Evolutionary conservation across 2,888 invertebrate species (phyloP).

Genomic region (Phrixothrix hirtus): DNA sequence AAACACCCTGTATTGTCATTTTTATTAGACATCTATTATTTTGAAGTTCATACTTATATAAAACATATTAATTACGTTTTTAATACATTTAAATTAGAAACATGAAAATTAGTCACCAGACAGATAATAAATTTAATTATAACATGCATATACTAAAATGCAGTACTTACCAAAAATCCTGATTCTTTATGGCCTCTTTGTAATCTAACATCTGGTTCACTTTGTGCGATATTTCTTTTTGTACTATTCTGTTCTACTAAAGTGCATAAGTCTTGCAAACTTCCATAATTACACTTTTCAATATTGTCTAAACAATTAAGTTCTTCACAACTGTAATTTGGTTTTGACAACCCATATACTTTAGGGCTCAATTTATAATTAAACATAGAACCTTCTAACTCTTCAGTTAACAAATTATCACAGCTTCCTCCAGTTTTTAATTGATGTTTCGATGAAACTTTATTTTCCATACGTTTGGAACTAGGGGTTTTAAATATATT

Average conservation of each 20-base stretch:
- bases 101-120: too few species aligned
- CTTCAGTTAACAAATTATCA: constrained; percentile 45
- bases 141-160: too few species aligned
- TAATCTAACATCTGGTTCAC: constrained; percentile 68
- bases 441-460: constrained; percentile 40
- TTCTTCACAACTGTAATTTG: constrained; percentile 52
- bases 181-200: constrained; percentile 31
- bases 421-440: constrained; percentile 48
- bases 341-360: constrained; percentile 62
- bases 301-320: constrained; percentile 45
- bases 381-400: constrained; percentile 47
- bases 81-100: too few species aligned
- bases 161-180: constrained; percentile 31
- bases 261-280: constrained; percentile 65
- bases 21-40: too few species aligned
- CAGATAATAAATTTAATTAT: background rate
- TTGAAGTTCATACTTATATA: too few species aligned
- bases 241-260: constrained; percentile 26
- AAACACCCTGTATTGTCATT: too few species aligned
- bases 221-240: constrained; percentile 57
- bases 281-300: constrained; percentile 61
- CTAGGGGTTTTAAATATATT: constrained; percentile 50
- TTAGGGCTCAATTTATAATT: constrained; percentile 67
- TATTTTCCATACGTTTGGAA: constrained; percentile 43
- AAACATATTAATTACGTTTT: too few species aligned